Evolutionary conservation across 2,113 vertebrate species (phyloP), one percentile per base, ranked within the genome.

Genomic region (Notechis scutatus): DNA sequence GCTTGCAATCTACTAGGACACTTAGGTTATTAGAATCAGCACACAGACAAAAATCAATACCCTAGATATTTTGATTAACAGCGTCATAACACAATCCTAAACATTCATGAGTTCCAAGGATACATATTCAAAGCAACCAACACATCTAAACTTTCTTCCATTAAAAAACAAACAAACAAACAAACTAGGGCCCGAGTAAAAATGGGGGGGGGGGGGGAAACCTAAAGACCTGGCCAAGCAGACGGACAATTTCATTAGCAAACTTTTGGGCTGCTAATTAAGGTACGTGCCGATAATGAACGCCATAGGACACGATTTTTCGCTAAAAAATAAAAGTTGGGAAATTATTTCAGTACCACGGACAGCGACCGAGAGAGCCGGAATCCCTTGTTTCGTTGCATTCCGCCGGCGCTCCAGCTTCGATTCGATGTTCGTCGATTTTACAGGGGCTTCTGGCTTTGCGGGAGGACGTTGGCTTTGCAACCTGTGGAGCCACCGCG

Each of bases 1-100:
- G 9, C 54, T 88, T 9, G 64, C 14, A 26, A 57, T 93, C 45
- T 86, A 74, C 4, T 52, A 52, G 50, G 50, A 12, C 50, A 52
- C 50, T 52, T 52, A 34, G 12, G 3, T 0, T 29, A 85, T 29
- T n/a, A 34, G 12, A 69, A 6, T 69, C 12, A 69, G 64, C n/a
- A 69, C 89, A 0, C 89, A 55, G 54, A 29, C 8, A 56, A 86
- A 14, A 34, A 45, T 69, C 85, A 26, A 52, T 4, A 0, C 47
- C 8, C 3, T 9, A 47, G 26, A 92, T 56, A 87, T 88, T 24
- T 15, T 56, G 89, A 55, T 8, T 85, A 54, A 92, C 57, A 85
- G n/a, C 89, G 50, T 9, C 42, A 10, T 81, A 90, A 89, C 95
- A 64, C 92, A 87, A 59, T 93, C 91, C 91, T 90, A 3, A 61